A percentile compares a stretch with the other conserved stretches of the same genome.
phyloP scores from a whole-genome alignment of 2,888 invertebrate genomes.

The Chirona hameri region DNA sequence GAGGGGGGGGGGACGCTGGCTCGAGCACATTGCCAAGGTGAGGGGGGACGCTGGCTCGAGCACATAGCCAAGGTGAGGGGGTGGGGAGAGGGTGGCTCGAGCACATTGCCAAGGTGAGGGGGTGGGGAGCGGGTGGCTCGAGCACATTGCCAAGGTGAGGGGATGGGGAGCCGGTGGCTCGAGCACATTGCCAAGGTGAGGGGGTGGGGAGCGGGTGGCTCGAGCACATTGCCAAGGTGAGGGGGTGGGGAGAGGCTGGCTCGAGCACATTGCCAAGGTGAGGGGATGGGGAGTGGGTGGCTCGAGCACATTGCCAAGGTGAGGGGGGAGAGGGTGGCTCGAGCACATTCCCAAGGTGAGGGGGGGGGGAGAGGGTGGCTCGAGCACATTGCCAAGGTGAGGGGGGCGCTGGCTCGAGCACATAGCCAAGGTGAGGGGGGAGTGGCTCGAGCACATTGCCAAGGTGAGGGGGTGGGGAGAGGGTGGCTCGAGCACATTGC shows the following conservation, averaged over 20 bases:
- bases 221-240: slow-evolving; percentile 93
- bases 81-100: slow-evolving; percentile 86
- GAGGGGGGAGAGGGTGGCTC: slow-evolving; percentile 64
- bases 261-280: slow-evolving; percentile 96
- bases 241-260: slow-evolving; percentile 67
- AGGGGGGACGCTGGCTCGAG: slow-evolving; percentile 86
- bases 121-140: slow-evolving; percentile 78
- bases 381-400: slow-evolving; percentile 93
- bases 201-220: slow-evolving; percentile 70
- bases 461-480: slow-evolving; percentile 64
- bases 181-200: slow-evolving; percentile 93
- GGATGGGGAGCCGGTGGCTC: slow-evolving; percentile 71
- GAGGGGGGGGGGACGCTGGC: slow-evolving; percentile 70
- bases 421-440: slow-evolving; percentile 75
- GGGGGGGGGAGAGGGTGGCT: slow-evolving; percentile 70
- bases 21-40: slow-evolving; percentile 96
- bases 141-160: slow-evolving; percentile 89
- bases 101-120: slow-evolving; percentile 84
- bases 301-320: slow-evolving; percentile 97
- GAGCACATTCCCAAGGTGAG: slow-evolving; percentile 93
- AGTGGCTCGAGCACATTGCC: slow-evolving; percentile 95
- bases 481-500: slow-evolving; percentile 98
- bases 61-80: slow-evolving; percentile 83
- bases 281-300: slow-evolving; percentile 62
- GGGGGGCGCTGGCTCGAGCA: slow-evolving; percentile 93